A percentile compares a stretch with the other conserved stretches of the same genome.
Conservation (phyloP, 2,113 vertebrate genomes). For the Sardina pilchardus region DNA sequence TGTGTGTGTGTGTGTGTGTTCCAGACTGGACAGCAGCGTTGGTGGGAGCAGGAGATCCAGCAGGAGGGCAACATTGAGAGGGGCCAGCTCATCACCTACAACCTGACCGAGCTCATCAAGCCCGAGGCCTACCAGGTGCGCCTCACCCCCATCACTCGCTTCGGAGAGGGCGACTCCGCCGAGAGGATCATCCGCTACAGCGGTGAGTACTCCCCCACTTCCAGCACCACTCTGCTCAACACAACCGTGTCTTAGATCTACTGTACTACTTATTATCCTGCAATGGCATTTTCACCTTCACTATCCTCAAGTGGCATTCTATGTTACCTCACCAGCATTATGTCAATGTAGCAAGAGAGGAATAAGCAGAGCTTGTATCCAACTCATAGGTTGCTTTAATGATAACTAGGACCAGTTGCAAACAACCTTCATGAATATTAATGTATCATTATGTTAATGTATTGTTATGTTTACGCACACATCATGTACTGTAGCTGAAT, state of each 20-base stretch:
- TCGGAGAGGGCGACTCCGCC: conserved; percentile 85
- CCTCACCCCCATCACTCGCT: conserved; percentile 83
- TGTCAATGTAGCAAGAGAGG: no score
- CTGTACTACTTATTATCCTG: no score
- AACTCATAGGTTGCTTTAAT: not conserved
- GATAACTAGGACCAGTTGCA: not conserved
- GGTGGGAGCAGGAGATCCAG: conserved; percentile 87
- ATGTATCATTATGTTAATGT: not conserved
- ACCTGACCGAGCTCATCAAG: conserved; percentile 85
- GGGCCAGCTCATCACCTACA: conserved; percentile 85
- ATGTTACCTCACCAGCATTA: no score
- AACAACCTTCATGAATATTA: not conserved
- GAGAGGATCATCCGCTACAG: conserved; percentile 85
- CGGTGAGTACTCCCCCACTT: conserved; percentile 64
- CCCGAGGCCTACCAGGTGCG: conserved; percentile 85
- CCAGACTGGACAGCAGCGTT: conserved; percentile 83
- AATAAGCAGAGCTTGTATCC: no score
- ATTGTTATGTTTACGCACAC: not conserved
- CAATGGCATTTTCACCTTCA: no score
- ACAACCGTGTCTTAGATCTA: no score
- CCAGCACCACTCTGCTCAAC: not conserved
- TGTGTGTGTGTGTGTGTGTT: conserved; percentile 10
- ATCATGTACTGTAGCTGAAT: not conserved
- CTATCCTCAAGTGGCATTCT: no score
- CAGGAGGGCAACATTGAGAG: conserved; percentile 82